Evolutionary conservation across 2,888 invertebrate genomes (phyloP).

Genomic region (Drosophila hamatofila): DNA sequence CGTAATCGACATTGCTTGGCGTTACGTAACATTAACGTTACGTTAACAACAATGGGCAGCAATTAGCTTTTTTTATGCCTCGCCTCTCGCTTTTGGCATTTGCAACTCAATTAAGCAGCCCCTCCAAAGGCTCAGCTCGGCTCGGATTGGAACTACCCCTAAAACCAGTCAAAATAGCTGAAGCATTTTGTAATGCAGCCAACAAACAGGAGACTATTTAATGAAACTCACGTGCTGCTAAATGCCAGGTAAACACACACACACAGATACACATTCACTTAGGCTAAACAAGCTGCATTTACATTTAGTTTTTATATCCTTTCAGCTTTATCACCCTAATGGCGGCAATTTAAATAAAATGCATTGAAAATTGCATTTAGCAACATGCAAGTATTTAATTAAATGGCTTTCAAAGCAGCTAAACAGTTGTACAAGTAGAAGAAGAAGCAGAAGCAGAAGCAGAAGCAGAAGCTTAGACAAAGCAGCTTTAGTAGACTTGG

Average conservation of each 20-base stretch:
- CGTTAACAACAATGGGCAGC: slow-evolving; percentile 59
- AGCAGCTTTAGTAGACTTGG: no score
- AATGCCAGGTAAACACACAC: slow-evolving; percentile 40
- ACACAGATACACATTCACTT: slow-evolving; percentile 10
- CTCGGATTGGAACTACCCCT: slow-evolving; percentile 12
- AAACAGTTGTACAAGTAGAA: not conserved
- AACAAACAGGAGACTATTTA: slow-evolving; percentile 39
- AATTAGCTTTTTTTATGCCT: slow-evolving; percentile 69
- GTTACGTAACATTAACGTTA: slow-evolving; percentile 56
- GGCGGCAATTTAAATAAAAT: slow-evolving; percentile 55
- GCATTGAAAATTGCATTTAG: slow-evolving; percentile 2
- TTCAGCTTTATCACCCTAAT: slow-evolving; percentile 57
- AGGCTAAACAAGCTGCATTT: slow-evolving; percentile 18
- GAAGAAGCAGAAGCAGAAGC: not conserved
- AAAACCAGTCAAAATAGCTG: slow-evolving; percentile 15
- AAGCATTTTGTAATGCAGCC: slow-evolving; percentile 57
- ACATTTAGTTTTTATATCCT: slow-evolving; percentile 35
- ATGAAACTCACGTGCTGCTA: slow-evolving; percentile 59
- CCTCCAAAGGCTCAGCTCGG: not conserved
- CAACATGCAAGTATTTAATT: slow-evolving; percentile 13
- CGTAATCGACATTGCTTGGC: slow-evolving; percentile 58
- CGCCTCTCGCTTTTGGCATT: slow-evolving; percentile 61
- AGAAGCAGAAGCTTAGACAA: not conserved
- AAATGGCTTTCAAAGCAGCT: not conserved
- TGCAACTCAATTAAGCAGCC: slow-evolving; percentile 71